A percentile compares a stretch with the other conserved stretches of the same genome.
phyloP scores from a whole-genome alignment of 2,888 invertebrate genomes.

The Drosophila phalerata region DNA sequence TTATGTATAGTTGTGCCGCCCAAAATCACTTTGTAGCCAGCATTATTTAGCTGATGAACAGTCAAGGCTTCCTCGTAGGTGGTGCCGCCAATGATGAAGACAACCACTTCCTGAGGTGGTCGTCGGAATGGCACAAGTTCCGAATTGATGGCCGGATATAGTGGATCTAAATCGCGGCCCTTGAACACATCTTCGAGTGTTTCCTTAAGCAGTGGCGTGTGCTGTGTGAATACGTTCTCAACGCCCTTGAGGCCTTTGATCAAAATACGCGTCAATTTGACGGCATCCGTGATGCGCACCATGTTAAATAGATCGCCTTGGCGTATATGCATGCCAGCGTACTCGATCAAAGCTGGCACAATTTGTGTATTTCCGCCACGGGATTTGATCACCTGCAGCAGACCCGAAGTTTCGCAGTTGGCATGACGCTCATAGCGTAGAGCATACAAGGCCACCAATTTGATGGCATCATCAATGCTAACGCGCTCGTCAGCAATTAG shows the following conservation, averaged over 20 bases:
- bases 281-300: constrained; percentile 95
- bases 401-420: constrained; percentile 92
- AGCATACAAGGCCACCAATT: constrained; percentile 96
- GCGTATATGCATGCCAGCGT: constrained; percentile 93
- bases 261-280: constrained; percentile 89
- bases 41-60: constrained; percentile 92
- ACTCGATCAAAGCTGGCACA: constrained; percentile 90
- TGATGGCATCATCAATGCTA: constrained; percentile 92
- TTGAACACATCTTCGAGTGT: constrained; percentile 95
- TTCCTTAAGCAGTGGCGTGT: constrained; percentile 96
- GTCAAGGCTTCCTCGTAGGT: constrained; percentile 98
- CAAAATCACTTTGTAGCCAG: constrained; percentile 91
- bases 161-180: constrained; percentile 94
- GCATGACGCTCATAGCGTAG: constrained; percentile 96
- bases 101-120: constrained; percentile 96
- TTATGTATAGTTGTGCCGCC: constrained; percentile 98
- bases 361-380: constrained; percentile 90
- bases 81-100: constrained; percentile 97
- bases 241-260: constrained; percentile 94
- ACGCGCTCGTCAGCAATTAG: constrained; percentile 91
- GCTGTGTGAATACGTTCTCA: constrained; percentile 99
- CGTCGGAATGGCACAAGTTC: constrained; percentile 87
- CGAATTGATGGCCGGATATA: constrained; percentile 93
- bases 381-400: constrained; percentile 91
- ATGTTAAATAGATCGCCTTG: constrained; percentile 95